These are phyloP conservation scores for Drosophila pectinifera DNA, from an alignment of 1,140 invertebrate species.

Conservation along the genomic window DNA sequence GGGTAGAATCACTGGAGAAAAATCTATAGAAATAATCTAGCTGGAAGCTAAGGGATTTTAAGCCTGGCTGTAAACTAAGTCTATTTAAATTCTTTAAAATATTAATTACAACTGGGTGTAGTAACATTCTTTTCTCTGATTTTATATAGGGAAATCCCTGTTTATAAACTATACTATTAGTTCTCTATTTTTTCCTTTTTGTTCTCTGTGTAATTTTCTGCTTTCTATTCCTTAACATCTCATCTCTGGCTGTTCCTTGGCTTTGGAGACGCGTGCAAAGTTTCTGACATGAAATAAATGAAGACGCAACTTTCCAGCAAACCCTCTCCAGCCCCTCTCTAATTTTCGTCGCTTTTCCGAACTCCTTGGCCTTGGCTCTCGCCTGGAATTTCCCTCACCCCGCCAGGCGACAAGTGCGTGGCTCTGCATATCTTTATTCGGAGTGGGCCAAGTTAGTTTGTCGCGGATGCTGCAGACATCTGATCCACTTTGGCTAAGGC, in stretches of 20 bases:
- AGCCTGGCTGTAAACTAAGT: background rate
- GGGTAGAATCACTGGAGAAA: background rate
- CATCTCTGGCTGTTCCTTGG: slow-evolving; percentile 1
- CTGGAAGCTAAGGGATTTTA: too few relatives aligned
- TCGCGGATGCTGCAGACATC: slow-evolving; percentile 19
- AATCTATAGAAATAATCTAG: too few relatives aligned
- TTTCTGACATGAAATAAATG: slow-evolving; percentile 71
- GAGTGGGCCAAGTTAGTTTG: slow-evolving; percentile 41
- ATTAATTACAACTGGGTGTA: too few relatives aligned
- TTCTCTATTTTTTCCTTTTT: background rate
- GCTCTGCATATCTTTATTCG: slow-evolving; percentile 66
- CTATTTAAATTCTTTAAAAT: too few relatives aligned
- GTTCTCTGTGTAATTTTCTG: background rate
- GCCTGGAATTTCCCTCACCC: background rate
- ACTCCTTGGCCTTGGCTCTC: background rate
- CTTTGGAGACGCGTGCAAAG: slow-evolving; percentile 35
- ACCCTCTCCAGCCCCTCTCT: background rate
- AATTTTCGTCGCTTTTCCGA: slow-evolving; percentile 8
- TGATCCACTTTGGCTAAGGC: slow-evolving; percentile 12
- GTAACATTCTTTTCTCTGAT: too few relatives aligned
- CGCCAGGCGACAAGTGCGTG: slow-evolving; percentile 36
- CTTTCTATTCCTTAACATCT: slow-evolving; percentile 2
- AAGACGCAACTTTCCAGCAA: slow-evolving; percentile 41
- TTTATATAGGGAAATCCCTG: too few relatives aligned
- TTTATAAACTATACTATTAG: too few relatives aligned